Percentiles rank a stretch among this genome's conserved stretches.
These are phyloP conservation scores for Notodromas monacha DNA, from an alignment of 2,888 invertebrate genomes.

Conservation along the genomic window DNA sequence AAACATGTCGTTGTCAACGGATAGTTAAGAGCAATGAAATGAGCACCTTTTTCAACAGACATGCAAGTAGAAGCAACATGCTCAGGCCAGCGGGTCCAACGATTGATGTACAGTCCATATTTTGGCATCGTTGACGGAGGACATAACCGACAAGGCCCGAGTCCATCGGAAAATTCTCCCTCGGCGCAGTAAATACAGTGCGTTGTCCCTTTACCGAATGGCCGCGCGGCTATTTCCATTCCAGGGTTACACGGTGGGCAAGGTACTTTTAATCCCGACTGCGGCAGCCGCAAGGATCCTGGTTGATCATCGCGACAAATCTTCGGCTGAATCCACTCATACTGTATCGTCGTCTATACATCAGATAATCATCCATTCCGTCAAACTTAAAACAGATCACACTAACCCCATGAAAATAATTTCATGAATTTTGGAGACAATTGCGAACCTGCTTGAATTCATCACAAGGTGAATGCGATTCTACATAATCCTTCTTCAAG, in stretches of 20 bases:
- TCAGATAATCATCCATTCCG: neutral
- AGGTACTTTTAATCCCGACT: conserved; percentile 13
- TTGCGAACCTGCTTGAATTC: too few species aligned
- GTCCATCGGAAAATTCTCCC: conserved; percentile 18
- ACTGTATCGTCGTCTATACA: conserved; percentile 17
- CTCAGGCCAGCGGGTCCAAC: conserved; percentile 19
- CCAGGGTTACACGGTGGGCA: conserved; percentile 24
- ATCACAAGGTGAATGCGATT: conserved; percentile 5
- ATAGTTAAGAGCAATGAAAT: too few species aligned
- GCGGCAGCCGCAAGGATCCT: conserved; percentile 17
- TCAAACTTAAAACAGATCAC: too few species aligned
- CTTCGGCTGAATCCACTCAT: conserved; percentile 22
- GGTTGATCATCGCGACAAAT: conserved; percentile 19
- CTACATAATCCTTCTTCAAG: neutral
- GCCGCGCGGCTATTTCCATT: too few species aligned
- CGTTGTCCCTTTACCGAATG: conserved; percentile 13
- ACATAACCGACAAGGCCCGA: conserved; percentile 16
- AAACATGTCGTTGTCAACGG: too few species aligned
- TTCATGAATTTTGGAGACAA: conserved; percentile 8
- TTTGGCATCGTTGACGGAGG: conserved; percentile 21
- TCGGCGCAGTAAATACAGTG: conserved; percentile 20
- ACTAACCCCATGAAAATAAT: conserved; percentile 9
- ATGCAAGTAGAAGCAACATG: conserved; percentile 19
- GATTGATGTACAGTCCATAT: conserved; percentile 18
- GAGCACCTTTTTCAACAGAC: conserved; percentile 15